Conservation (phyloP, 2,888 invertebrate genomes). For the Polyommatus iphigenia region DNA sequence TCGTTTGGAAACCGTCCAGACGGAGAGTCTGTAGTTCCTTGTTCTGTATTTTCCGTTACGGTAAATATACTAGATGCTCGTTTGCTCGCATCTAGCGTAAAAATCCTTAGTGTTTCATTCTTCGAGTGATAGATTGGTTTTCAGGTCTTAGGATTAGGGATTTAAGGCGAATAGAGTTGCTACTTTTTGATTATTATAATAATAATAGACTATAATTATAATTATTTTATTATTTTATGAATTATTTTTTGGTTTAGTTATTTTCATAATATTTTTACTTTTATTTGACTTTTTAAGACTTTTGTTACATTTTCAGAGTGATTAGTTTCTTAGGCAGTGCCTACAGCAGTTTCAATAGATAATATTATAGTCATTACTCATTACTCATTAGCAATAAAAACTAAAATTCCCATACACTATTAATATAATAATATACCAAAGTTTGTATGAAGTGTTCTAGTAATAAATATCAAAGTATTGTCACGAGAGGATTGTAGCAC, state of each 20-base stretch:
- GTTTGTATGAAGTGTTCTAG: constrained; percentile 64
- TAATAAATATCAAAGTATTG: constrained; percentile 76
- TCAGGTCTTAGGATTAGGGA: background rate
- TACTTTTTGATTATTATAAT: no score
- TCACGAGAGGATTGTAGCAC: constrained; percentile 67
- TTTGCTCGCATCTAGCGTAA: background rate
- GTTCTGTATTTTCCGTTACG: constrained; percentile 2
- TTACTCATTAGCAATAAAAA: constrained; percentile 3
- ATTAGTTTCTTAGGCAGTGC: background rate
- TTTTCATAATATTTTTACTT: no score
- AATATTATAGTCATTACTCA: background rate
- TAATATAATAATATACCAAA: constrained; percentile 38
- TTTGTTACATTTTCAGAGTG: background rate
- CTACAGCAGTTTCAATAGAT: background rate
- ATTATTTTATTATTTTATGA: no score
- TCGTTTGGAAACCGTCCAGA: constrained; percentile 36
- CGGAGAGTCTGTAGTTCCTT: constrained; percentile 18
- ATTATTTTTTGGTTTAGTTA: no score
- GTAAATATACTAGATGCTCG: constrained; percentile 16
- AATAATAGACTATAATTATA: no score
- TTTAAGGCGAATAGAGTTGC: background rate
- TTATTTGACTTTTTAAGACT: background rate
- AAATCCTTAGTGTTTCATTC: background rate
- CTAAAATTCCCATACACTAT: constrained; percentile 16
- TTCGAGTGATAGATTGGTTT: background rate